A percentile compares a stretch with the other conserved stretches of the same genome.
These are phyloP conservation scores for Rhinichthys klamathensis DNA, from an alignment of 2,113 vertebrate species.

Conservation along the genomic window DNA sequence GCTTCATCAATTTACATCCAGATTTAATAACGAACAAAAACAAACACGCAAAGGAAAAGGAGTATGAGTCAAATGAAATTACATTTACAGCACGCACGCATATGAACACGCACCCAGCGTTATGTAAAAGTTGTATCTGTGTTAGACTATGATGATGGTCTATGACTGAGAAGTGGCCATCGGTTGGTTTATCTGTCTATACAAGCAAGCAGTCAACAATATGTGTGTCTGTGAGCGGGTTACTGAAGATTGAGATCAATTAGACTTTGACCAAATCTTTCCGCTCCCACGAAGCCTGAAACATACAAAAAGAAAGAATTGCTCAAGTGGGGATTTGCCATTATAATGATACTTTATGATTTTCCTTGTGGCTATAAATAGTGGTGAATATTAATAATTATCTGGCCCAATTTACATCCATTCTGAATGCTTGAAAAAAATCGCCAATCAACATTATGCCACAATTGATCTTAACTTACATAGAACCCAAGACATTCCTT, in stretches of 20 bases:
- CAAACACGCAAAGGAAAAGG: conserved; percentile 59
- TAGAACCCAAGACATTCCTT: background rate
- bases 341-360: background rate
- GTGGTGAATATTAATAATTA: background rate
- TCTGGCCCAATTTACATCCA: background rate
- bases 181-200: conserved; percentile 53
- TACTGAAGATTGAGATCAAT: conserved; percentile 76
- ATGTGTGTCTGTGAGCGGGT: conserved; percentile 6
- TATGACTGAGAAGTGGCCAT: conserved; percentile 34
- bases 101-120: conserved; percentile 46
- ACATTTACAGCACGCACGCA: conserved; percentile 58
- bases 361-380: background rate
- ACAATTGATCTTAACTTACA: background rate
- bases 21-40: conserved; percentile 67
- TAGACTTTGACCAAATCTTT: conserved; percentile 99
- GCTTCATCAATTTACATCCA: conserved; percentile 67
- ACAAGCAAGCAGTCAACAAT: conserved; percentile 42
- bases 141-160: background rate
- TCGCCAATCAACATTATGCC: background rate
- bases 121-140: conserved; percentile 45
- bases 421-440: background rate
- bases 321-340: background rate
- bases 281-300: conserved; percentile 92
- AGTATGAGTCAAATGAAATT: conserved; percentile 65
- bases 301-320: conserved; percentile 38